A percentile compares a stretch with the other conserved stretches of the same genome.
phyloP scores from a whole-genome alignment of 2,113 vertebrate genomes.

The Athene noctua region DNA sequence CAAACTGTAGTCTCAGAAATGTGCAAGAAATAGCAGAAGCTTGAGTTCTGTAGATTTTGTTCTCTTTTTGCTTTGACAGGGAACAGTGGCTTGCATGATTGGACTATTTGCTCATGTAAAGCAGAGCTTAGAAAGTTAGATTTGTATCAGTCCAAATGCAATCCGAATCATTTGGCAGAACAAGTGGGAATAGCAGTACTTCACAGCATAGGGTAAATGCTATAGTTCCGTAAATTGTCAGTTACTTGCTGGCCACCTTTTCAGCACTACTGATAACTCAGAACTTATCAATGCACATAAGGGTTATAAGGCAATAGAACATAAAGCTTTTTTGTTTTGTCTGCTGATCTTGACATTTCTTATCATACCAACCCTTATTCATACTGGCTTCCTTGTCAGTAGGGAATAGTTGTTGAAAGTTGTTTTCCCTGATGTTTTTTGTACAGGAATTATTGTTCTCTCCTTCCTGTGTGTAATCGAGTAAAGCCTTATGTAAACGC shows the following conservation, averaged over 20 bases:
- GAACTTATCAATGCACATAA: neutral
- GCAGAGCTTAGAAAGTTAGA: neutral
- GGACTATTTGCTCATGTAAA: neutral
- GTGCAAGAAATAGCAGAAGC: neutral
- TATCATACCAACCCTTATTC: neutral
- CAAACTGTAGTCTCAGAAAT: neutral
- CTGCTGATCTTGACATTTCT: neutral
- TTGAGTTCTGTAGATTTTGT: neutral
- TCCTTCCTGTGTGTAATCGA: neutral
- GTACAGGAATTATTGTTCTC: neutral
- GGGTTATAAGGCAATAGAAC: neutral
- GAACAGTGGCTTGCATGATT: neutral
- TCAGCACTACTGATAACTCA: neutral
- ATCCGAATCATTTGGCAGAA: neutral
- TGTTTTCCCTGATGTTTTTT: neutral
- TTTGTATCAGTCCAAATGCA: neutral
- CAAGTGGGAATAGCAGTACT: neutral
- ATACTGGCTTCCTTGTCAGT: neutral
- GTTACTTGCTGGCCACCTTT: neutral
- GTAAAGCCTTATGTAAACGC: neutral
- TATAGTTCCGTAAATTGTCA: neutral
- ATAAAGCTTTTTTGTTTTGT: neutral
- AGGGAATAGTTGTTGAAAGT: neutral
- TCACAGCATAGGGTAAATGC: accelerated
- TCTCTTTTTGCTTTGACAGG: neutral